Conservation (phyloP, 1,140 invertebrate species). For the Drosophila pandora region DNA sequence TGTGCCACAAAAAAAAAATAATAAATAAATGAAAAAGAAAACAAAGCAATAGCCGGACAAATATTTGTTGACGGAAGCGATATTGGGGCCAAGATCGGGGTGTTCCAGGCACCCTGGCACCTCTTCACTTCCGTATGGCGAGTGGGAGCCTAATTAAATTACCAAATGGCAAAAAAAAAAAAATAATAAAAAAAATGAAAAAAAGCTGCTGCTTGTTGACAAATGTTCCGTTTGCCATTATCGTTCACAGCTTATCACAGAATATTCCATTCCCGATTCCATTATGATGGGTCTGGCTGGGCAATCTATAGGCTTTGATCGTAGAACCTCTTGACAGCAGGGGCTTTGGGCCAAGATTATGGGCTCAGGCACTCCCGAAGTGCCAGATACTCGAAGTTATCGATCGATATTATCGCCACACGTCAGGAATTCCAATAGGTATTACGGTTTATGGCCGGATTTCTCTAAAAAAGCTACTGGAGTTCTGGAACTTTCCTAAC, state of each 20-base stretch:
- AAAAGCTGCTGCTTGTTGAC: slow-evolving; percentile 60
- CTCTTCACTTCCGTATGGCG: slow-evolving; percentile 53
- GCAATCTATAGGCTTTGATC: slow-evolving; percentile 29
- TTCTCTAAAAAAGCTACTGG: neutral
- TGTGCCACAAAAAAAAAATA: too few relatives aligned
- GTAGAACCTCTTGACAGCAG: slow-evolving; percentile 20
- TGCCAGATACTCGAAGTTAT: slow-evolving; percentile 7
- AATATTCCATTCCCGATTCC: slow-evolving; percentile 30
- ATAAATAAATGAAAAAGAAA: too few relatives aligned
- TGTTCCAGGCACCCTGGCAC: slow-evolving; percentile 14
- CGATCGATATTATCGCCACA: slow-evolving; percentile 21
- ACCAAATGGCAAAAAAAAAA: slow-evolving; percentile 22
- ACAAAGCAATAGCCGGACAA: slow-evolving; percentile 31
- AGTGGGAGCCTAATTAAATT: slow-evolving; percentile 67
- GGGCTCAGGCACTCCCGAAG: slow-evolving; percentile 4
- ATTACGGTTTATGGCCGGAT: slow-evolving; percentile 8
- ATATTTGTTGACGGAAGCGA: slow-evolving; percentile 70
- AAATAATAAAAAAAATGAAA: neutral
- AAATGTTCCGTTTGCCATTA: slow-evolving; percentile 45
- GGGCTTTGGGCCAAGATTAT: slow-evolving; percentile 23
- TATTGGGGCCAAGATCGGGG: slow-evolving; percentile 22
- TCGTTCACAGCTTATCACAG: slow-evolving; percentile 73
- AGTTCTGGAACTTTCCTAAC: slow-evolving; percentile 32
- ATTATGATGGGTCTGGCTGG: slow-evolving; percentile 9
- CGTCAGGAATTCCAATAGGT: slow-evolving; percentile 6